Conservation (phyloP, 2,797 vertebrate species). For the Knipowitschia caucasica region DNA sequence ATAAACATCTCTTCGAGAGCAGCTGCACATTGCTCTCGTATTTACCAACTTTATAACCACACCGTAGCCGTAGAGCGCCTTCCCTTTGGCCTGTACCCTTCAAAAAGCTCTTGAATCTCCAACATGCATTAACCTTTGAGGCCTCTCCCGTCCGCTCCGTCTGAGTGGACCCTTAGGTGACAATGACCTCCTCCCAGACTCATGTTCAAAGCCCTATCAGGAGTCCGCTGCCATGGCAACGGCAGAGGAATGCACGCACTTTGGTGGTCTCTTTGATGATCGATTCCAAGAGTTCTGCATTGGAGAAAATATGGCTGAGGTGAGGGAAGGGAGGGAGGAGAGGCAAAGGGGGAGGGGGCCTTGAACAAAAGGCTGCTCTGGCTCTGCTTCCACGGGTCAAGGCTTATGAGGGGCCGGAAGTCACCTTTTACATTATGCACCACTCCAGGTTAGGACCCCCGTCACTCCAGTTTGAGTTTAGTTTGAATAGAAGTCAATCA, state of each 20-base stretch:
- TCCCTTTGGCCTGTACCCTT: not conserved
- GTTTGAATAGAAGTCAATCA: too few species aligned
- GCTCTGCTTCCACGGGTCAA: conserved; percentile 58
- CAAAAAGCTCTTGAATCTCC: conserved; percentile 12
- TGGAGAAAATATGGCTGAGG: conserved; percentile 53
- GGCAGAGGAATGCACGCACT: conserved; percentile 46
- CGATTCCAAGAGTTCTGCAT: conserved; percentile 57
- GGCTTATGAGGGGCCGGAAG: conserved; percentile 73
- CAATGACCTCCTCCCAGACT: conserved; percentile 46
- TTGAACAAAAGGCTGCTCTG: conserved; percentile 70
- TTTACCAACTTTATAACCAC: not conserved
- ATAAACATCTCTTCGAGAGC: too few species aligned
- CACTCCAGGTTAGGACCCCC: conserved; percentile 61
- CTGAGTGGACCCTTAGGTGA: conserved; percentile 47
- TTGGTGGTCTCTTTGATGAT: conserved; percentile 66
- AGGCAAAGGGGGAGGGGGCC: conserved; percentile 35
- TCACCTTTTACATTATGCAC: conserved; percentile 69
- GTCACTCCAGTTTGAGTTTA: too few species aligned
- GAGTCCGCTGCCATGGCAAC: conserved; percentile 60
- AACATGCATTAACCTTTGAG: conserved; percentile 49
- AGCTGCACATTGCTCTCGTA: not conserved
- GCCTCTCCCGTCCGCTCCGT: conserved; percentile 36
- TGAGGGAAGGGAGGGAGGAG: conserved; percentile 21
- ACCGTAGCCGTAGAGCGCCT: not conserved
- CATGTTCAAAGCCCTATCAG: conserved; percentile 55